Conservation (phyloP, 1,140 invertebrate genomes). For the Drosophila truncata region DNA sequence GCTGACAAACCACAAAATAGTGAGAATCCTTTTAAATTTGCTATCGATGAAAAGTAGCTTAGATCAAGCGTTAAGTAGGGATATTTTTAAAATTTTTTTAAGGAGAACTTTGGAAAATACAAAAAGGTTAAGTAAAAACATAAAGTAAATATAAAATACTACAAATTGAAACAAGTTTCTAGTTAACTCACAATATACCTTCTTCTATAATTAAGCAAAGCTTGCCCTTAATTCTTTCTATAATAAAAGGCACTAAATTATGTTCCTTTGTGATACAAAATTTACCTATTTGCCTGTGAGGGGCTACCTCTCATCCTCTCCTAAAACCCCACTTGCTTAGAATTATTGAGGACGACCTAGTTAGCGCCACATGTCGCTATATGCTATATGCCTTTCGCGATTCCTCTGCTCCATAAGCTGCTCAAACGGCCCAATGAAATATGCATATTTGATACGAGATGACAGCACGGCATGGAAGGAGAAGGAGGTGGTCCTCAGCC, state of each 20-base stretch:
- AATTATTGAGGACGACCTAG: conserved; percentile 24
- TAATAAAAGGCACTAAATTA: not conserved
- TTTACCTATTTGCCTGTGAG: not conserved
- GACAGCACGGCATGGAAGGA: conserved; percentile 46
- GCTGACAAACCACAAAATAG: conserved; percentile 47
- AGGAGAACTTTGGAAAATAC: not conserved
- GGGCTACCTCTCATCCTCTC: not conserved
- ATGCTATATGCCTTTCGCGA: conserved; percentile 23
- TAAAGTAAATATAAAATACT: not conserved
- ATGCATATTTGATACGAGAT: conserved; percentile 76
- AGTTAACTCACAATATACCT: not conserved
- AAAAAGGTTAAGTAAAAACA: not conserved
- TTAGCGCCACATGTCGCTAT: conserved; percentile 62
- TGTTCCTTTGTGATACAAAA: not conserved
- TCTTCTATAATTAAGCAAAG: not conserved
- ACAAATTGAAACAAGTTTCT: not conserved
- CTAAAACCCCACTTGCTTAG: conserved; percentile 4
- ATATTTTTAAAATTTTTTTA: too few species aligned
- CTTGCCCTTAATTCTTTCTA: not conserved
- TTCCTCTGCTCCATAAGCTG: conserved; percentile 46
- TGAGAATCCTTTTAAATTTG: conserved; percentile 8
- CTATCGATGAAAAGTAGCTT: not conserved
- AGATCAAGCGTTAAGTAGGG: too few species aligned
- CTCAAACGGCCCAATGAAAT: conserved; percentile 73
- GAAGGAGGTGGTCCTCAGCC: not conserved